Evolutionary conservation across 2,113 vertebrate species (phyloP), one percentile per base, ranked within the genome.

Genomic region (Syrrhaptes paradoxus): DNA sequence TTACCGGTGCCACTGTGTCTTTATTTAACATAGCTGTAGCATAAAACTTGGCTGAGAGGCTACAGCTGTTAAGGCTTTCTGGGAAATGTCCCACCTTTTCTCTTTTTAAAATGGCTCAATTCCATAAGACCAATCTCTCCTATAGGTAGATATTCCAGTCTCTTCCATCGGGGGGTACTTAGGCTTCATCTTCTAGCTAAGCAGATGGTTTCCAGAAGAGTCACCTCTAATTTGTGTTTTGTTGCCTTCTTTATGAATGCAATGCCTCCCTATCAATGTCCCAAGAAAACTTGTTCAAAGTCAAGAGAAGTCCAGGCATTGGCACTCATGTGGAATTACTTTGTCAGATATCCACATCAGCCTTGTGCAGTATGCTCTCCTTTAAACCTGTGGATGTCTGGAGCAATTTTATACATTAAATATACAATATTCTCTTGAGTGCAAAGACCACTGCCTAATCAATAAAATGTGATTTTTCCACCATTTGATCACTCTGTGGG

Each of bases 11-110:
- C 29, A 16, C 45, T 71, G 38, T 26, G 11, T 45, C 25, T 62
- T 77, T 61, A 46, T 70, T 87, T 67, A 67, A 70, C 5, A 3
- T 41, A 82, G 19, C 1, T 63, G 38, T 25, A 51, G 32, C 45
- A 31, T 21, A 63, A 55, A 52, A 11, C 38, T 45, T 28, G 49
- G 11, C 26, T 0, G 0, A 48, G 57, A 68, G 18, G 45, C 52
- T 22, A 54, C 28, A 85, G 49, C 34, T 93, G 24, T 26, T 26
- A 34, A 51, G 20, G 21, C 4, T 83, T 72, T 66, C 82, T 65
- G 24, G 46, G 55, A 54, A 89, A 46, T 17, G 15, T 17, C 13
- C 6, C 31, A 45, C 22, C 36, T 63, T 57, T 87, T 78, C 52
- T 81, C 5, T 21, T 82, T 63, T 82, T 31, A 57, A 94, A 90